Conservation (phyloP, 2,888 invertebrate genomes). For the Flabesymbios commensalis region DNA sequence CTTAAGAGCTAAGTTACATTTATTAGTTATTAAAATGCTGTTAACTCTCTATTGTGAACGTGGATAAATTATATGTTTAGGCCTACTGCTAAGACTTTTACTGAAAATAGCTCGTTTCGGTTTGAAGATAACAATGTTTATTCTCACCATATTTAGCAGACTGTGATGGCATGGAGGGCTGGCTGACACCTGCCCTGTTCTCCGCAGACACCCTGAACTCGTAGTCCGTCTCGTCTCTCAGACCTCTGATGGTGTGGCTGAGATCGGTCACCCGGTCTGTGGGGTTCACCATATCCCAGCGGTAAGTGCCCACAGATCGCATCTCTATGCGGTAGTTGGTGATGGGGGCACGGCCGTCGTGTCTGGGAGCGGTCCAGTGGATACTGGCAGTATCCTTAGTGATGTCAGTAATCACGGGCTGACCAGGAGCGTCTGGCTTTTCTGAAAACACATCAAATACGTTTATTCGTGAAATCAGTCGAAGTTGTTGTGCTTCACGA, state of each 20-base stretch:
- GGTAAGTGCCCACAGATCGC: slow-evolving; percentile 31
- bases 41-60: no score
- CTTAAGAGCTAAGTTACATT: background rate
- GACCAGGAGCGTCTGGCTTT: slow-evolving; percentile 36
- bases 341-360: slow-evolving; percentile 46
- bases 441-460: slow-evolving; percentile 19
- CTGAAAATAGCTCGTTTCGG: no score
- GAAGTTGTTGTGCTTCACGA: no score
- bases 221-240: slow-evolving; percentile 66
- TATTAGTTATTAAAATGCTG: background rate
- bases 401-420: slow-evolving; percentile 34
- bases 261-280: slow-evolving; percentile 23
- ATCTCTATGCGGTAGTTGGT: slow-evolving; percentile 42
- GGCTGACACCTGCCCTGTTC: slow-evolving; percentile 80
- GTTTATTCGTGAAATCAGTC: background rate
- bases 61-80: no score
- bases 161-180: slow-evolving; percentile 63
- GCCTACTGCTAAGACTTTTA: no score
- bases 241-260: slow-evolving; percentile 31
- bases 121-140: no score
- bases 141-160: slow-evolving; percentile 32
- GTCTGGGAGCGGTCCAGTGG: slow-evolving; percentile 38
- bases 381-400: slow-evolving; percentile 31
- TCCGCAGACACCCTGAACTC: slow-evolving; percentile 82
- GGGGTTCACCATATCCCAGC: slow-evolving; percentile 29